Percentiles rank a stretch among this genome's conserved stretches.
Conservation (phyloP, 2,113 vertebrate genomes). For the Corythornis cristatus region DNA sequence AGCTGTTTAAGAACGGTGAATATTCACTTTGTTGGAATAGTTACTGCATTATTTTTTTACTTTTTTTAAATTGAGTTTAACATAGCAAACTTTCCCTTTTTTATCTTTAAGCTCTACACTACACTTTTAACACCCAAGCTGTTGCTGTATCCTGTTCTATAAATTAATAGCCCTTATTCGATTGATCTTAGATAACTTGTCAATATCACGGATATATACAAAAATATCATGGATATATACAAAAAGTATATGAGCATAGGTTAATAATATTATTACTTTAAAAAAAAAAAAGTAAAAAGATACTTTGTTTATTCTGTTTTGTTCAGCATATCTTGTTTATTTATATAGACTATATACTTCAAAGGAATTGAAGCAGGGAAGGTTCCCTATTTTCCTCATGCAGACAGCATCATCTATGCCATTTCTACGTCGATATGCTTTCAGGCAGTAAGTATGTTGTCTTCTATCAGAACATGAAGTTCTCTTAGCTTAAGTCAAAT, state of each 20-base stretch:
- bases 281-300: neutral
- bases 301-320: neutral
- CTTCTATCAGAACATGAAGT: neutral
- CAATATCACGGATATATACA: neutral
- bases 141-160: neutral
- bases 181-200: neutral
- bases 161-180: neutral
- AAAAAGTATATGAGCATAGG: neutral
- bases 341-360: slow-evolving; percentile 92
- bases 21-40: slow-evolving; percentile 46
- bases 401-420: slow-evolving; percentile 94
- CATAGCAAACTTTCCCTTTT: neutral
- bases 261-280: neutral
- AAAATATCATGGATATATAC: neutral
- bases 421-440: slow-evolving; percentile 97
- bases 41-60: slow-evolving; percentile 13
- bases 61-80: neutral
- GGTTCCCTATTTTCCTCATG: slow-evolving; percentile 94
- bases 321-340: neutral
- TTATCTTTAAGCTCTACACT: neutral
- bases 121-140: neutral
- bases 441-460: slow-evolving; percentile 88
- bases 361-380: slow-evolving; percentile 96
- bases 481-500: neutral
- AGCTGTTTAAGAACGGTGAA: slow-evolving; percentile 54